Conservation (phyloP, 2,888 invertebrate species). For the Yponomeuta plumbellus region DNA sequence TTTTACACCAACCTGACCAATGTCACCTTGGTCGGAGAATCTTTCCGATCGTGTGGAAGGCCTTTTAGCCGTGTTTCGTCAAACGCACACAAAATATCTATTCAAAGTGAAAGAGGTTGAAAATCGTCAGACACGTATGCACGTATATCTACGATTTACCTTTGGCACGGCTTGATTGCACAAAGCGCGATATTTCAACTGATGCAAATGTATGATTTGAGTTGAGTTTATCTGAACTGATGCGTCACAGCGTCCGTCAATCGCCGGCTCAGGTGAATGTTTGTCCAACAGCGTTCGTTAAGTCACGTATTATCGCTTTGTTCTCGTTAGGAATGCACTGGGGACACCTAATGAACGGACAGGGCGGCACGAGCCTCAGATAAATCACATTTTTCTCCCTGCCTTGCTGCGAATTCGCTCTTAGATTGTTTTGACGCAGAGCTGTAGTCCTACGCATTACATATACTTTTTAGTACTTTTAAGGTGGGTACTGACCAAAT, state of each 20-base stretch:
- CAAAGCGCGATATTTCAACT: not conserved
- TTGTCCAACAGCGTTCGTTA: slow-evolving; percentile 1
- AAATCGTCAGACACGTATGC: not conserved
- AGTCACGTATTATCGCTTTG: slow-evolving; percentile 30
- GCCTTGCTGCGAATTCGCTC: slow-evolving; percentile 30
- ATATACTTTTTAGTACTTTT: no score
- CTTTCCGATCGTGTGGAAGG: no score
- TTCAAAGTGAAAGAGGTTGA: not conserved
- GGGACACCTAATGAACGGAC: slow-evolving; percentile 37
- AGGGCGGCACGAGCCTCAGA: slow-evolving; percentile 32
- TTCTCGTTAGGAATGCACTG: slow-evolving; percentile 37
- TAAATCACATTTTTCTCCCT: slow-evolving; percentile 39
- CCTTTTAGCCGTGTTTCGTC: no score
- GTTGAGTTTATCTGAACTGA: not conserved
- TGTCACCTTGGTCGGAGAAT: no score
- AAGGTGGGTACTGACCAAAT: no score
- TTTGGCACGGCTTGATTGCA: slow-evolving; percentile 2
- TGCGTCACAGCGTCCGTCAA: not conserved
- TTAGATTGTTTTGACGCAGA: slow-evolving; percentile 37
- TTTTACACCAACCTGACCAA: no score
- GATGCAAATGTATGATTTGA: no score
- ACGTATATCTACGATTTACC: not conserved
- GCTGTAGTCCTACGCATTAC: no score
- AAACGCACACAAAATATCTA: not conserved
- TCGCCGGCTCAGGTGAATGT: not conserved